Evolutionary conservation across 1,140 invertebrate genomes (phyloP), one percentile per base, ranked within the genome.

Genomic region (Calliphora vicina): DNA sequence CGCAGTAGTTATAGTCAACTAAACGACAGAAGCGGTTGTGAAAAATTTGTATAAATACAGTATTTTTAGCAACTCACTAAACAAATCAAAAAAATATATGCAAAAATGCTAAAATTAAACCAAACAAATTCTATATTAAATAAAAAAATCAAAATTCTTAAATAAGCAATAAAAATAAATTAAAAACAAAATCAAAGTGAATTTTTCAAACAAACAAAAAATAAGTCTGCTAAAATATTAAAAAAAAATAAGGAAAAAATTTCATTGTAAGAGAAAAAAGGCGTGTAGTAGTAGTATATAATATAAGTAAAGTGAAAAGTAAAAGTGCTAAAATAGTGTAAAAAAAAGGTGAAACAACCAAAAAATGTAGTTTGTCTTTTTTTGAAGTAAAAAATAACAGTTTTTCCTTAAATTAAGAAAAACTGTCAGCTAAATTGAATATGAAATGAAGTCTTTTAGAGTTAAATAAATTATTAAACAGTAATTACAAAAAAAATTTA

Each of bases 211-310:
- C 45, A 50, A 50, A 50, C 20, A 25, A 12, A 17, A 23, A 25
- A 61, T 17, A 61, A 67, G 61, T 67, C 61, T 67, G 61, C 61
- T 10, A 67, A 67, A 67, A 25, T 67, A 67, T 9, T 9, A 67
- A 23, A 67, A 67, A 67, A 67, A 67, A 67, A 23, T 45, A 43
- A 23, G 23, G 29, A 35, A 76, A 76, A n/a, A 76, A 74, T 29
- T n/a, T 78, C 74, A 42, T 23, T 43, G 42, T 20, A 12, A 10
- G 74, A 17, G 35, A 78, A 78, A 42, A 43, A 43, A 78, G 74
- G 74, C 74, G 74, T 78, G 74, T 78, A 78, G 20, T 78, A 78
- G 35, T n/a, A 35, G n/a, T n/a, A n/a, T n/a, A n/a, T n/a, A n/a
- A n/a, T 78, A 78, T 43, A 76, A 76, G 73, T 76, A 43, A 42